Conservation (phyloP, 2,797 vertebrate genomes). For the Typhlichthys eigenmanni region DNA sequence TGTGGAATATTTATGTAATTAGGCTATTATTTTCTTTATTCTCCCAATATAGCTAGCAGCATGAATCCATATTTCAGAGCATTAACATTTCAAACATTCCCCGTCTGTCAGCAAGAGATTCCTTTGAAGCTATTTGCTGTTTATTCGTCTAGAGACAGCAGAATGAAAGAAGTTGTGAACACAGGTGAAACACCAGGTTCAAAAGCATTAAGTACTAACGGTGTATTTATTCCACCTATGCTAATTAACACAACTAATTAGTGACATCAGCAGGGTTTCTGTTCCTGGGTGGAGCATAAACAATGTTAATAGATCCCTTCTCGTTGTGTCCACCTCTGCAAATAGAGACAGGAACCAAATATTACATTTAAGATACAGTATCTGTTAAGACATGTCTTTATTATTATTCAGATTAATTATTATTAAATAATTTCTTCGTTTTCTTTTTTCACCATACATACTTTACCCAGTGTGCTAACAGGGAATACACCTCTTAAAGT, state of each 20-base stretch:
- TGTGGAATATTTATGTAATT: constrained; percentile 6
- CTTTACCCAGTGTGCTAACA: not conserved
- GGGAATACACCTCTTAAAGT: not conserved
- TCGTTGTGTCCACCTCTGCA: too few species aligned
- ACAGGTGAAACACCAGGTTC: not conserved
- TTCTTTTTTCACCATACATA: too few species aligned
- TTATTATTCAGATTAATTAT: too few species aligned
- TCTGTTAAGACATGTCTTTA: too few species aligned
- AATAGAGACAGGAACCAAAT: not conserved
- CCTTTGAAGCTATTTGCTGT: constrained; percentile 6
- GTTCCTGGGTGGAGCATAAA: too few species aligned
- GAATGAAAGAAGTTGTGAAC: constrained; percentile 5
- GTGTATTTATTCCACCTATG: too few species aligned
- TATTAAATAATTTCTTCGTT: too few species aligned
- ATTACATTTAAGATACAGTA: too few species aligned
- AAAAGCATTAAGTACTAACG: too few species aligned
- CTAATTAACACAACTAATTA: too few species aligned
- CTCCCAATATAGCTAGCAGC: constrained; percentile 4
- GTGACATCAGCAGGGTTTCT: too few species aligned
- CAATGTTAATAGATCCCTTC: too few species aligned
- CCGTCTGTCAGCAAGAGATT: constrained; percentile 5
- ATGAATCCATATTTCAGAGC: constrained; percentile 27
- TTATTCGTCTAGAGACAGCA: constrained; percentile 6
- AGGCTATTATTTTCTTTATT: not conserved
- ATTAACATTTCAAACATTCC: constrained; percentile 12